Percentiles rank a stretch among this genome's conserved stretches.
Conservation (phyloP, 2,113 vertebrate species). For the Hydrochoerus hydrochaeris region DNA sequence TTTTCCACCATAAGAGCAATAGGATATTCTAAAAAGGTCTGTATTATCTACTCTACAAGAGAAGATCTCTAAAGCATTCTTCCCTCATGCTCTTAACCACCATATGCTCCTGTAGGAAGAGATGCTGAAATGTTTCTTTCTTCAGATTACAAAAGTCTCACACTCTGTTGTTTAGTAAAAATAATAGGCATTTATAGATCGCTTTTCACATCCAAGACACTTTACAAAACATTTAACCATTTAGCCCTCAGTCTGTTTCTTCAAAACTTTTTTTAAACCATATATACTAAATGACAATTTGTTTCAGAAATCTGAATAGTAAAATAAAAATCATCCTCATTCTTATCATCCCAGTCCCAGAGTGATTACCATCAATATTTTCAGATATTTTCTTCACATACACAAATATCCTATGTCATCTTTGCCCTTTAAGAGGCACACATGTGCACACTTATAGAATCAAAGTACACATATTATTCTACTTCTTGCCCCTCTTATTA, state of each 20-base stretch:
- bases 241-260: slow-evolving; percentile 48
- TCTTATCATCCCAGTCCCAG: slow-evolving; percentile 16
- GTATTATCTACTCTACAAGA: slow-evolving; percentile 58
- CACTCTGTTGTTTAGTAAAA: slow-evolving; percentile 77
- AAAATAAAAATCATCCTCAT: slow-evolving; percentile 61
- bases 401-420: slow-evolving; percentile 18
- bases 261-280: slow-evolving; percentile 37
- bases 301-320: slow-evolving; percentile 31
- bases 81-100: slow-evolving; percentile 61
- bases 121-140: slow-evolving; percentile 74
- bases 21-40: slow-evolving; percentile 66
- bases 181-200: slow-evolving; percentile 78
- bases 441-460: not conserved
- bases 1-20: slow-evolving; percentile 62
- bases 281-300: slow-evolving; percentile 24
- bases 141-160: slow-evolving; percentile 77
- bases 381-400: slow-evolving; percentile 48
- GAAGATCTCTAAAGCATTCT: slow-evolving; percentile 57
- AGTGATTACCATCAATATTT: slow-evolving; percentile 37
- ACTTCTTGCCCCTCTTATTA: not conserved
- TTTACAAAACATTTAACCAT: slow-evolving; percentile 73
- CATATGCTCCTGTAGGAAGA: slow-evolving; percentile 72
- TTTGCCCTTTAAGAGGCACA: slow-evolving; percentile 55
- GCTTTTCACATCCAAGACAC: slow-evolving; percentile 76
- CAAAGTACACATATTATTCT: slow-evolving; percentile 20